These are phyloP conservation scores for Drosophila pegasa DNA, from an alignment of 2,888 invertebrate species.

Conservation along the genomic window DNA sequence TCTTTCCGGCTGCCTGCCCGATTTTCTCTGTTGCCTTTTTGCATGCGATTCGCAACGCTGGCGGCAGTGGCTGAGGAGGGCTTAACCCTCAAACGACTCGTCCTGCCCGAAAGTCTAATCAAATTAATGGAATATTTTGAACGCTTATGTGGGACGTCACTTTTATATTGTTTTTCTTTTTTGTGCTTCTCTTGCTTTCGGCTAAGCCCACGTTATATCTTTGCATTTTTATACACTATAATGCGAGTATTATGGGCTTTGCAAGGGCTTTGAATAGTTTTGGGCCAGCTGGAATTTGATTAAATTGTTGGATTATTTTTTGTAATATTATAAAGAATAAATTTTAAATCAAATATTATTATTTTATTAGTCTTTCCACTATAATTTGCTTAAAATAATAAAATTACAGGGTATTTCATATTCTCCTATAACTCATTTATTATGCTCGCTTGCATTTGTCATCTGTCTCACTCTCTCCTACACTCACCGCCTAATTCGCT, in stretches of 20 bases:
- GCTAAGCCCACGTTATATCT: background rate
- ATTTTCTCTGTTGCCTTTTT: conserved; percentile 17
- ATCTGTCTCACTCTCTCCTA: background rate
- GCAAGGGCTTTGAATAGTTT: conserved; percentile 19
- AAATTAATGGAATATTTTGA: conserved; percentile 75
- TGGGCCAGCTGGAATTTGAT: background rate
- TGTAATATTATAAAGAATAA: background rate
- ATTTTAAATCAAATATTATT: background rate
- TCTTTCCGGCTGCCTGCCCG: conserved; percentile 12
- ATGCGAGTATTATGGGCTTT: conserved; percentile 30
- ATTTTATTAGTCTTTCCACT: too few species aligned
- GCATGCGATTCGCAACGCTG: conserved; percentile 36
- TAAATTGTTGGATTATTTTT: background rate
- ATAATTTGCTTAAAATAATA: background rate
- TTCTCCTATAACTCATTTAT: background rate
- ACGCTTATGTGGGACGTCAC: conserved; percentile 41
- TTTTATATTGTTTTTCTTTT: conserved; percentile 12
- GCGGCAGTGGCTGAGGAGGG: conserved; percentile 9
- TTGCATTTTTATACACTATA: conserved; percentile 9
- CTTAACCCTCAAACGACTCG: conserved; percentile 29
- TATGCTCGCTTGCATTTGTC: background rate
- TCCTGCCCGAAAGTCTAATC: conserved; percentile 65
- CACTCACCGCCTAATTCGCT: background rate
- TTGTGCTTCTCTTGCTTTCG: background rate
- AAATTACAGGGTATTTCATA: background rate